Evolutionary conservation across 2,888 invertebrate genomes (phyloP).

Genomic region (Lissocephala sabroskyi): DNA sequence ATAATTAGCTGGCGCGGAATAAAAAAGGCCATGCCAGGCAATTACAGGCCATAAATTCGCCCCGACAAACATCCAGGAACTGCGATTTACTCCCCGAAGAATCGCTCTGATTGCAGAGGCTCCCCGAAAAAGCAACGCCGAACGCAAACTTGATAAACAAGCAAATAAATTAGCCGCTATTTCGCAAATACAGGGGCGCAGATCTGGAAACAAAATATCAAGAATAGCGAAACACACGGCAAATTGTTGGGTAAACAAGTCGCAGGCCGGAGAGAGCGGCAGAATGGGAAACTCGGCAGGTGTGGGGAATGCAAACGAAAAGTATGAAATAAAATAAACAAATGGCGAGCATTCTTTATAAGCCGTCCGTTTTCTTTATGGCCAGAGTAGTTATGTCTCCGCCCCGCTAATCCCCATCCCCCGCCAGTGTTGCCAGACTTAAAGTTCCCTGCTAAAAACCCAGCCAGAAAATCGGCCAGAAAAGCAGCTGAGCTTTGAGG

Average conservation of each 20-base stretch:
- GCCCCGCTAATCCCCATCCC: too few species aligned
- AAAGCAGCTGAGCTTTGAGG: too few species aligned
- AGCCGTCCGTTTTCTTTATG: too few species aligned
- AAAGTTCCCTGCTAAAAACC: too few species aligned
- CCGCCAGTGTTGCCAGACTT: too few species aligned
- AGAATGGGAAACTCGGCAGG: constrained; percentile 59
- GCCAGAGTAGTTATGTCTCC: too few species aligned
- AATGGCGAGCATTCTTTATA: constrained; percentile 14
- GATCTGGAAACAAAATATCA: not conserved
- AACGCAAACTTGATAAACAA: constrained; percentile 59
- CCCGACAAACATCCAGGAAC: too few species aligned
- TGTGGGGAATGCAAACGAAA: constrained; percentile 46
- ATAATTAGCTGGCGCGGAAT: constrained; percentile 41
- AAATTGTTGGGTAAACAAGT: constrained; percentile 33
- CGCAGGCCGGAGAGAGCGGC: too few species aligned
- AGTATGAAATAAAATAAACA: constrained; percentile 17
- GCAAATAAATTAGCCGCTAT: constrained; percentile 61
- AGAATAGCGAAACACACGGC: not conserved
- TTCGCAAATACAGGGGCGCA: constrained; percentile 25
- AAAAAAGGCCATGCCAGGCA: constrained; percentile 1
- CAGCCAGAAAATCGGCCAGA: not conserved
- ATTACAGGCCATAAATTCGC: too few species aligned
- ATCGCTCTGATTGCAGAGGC: too few species aligned
- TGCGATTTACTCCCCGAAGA: too few species aligned
- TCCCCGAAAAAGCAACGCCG: constrained; percentile 57